Percentiles rank a stretch among this genome's conserved stretches.
Conservation (phyloP, 1,140 invertebrate species). For the Drosophila sproati region DNA sequence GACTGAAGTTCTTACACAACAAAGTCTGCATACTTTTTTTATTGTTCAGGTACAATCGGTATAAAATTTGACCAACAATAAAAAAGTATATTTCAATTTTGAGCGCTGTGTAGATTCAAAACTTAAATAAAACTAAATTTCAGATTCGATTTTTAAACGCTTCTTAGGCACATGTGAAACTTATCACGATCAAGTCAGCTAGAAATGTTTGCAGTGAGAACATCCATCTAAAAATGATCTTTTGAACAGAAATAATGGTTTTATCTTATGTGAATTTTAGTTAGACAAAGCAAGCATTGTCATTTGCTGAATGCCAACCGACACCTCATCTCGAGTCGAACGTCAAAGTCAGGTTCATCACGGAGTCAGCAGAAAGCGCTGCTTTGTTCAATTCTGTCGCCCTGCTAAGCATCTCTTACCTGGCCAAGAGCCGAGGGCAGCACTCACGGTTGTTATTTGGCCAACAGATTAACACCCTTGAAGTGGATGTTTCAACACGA, state of each 20-base stretch:
- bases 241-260: background rate
- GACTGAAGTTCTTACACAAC: no score
- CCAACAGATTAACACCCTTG: conserved; percentile 72
- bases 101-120: no score
- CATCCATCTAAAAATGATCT: background rate
- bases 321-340: conserved; percentile 31
- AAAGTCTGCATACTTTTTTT: no score
- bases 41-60: no score
- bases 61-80: no score
- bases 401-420: conserved; percentile 16
- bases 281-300: conserved; percentile 32
- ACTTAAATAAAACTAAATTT: no score
- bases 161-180: no score
- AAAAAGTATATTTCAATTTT: no score
- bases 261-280: conserved; percentile 18
- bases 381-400: conserved; percentile 37
- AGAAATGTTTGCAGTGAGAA: no score
- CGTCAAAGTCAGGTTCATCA: conserved; percentile 14
- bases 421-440: conserved; percentile 11
- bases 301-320: conserved; percentile 36
- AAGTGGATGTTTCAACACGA: conserved; percentile 46
- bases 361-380: conserved; percentile 3
- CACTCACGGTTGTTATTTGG: conserved; percentile 60
- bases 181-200: no score
- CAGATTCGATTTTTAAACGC: no score